Evolutionary conservation across 2,888 invertebrate species (phyloP).

Genomic region (Calameuta pallipes): DNA sequence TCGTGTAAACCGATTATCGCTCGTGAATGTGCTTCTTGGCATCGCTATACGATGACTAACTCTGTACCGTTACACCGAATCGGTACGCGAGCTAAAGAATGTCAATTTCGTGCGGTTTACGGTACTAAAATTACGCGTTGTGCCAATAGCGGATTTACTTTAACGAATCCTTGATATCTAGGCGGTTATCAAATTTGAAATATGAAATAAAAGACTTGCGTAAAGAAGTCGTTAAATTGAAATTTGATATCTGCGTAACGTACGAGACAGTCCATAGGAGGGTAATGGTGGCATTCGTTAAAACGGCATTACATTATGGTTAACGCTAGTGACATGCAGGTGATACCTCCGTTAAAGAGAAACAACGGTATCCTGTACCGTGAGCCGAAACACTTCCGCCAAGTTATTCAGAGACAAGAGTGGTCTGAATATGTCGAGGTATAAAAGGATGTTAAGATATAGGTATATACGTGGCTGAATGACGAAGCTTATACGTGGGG

Average conservation of each 20-base stretch:
- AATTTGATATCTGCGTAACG: neutral
- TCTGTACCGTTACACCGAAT: slow-evolving; percentile 62
- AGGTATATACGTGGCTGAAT: neutral
- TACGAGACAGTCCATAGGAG: neutral
- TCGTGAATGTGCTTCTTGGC: neutral
- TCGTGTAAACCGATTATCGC: neutral
- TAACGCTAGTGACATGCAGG: neutral
- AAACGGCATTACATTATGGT: neutral
- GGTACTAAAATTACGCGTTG: slow-evolving; percentile 57
- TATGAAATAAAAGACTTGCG: neutral
- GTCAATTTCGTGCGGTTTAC: slow-evolving; percentile 62
- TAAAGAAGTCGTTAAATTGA: neutral
- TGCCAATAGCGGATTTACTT: slow-evolving; percentile 8
- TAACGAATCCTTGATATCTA: neutral
- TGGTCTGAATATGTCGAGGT: neutral
- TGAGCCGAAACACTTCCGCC: slow-evolving; percentile 60
- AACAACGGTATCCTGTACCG: slow-evolving; percentile 57
- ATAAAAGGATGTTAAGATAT: neutral
- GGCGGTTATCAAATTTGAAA: neutral
- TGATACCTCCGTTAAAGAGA: slow-evolving; percentile 19
- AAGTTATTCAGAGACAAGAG: slow-evolving; percentile 28
- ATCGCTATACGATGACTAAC: slow-evolving; percentile 53
- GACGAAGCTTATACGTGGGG: neutral
- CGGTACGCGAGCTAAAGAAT: slow-evolving; percentile 56
- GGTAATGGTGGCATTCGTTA: neutral